Base-by-base conservation (phyloP, 2,113 vertebrate species). In the Neodon shergylaensis region DNA sequence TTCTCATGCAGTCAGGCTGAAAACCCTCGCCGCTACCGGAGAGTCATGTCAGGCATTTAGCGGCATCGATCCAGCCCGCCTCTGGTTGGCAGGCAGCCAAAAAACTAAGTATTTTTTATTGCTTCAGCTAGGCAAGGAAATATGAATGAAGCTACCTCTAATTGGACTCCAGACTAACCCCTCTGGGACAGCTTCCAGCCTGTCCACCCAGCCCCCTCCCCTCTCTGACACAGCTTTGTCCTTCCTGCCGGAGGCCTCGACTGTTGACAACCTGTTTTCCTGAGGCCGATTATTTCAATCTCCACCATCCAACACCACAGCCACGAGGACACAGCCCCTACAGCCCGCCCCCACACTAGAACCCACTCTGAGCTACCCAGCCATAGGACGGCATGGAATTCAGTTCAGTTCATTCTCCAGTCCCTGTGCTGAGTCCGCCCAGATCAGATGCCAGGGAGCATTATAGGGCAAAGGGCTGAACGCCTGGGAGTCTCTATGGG, bases 1-100 rank as follows among this genome's bases (percentile, higher is more conserved):
- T 99, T 99, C 96, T 95, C 98, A 97, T 98, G 98, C 99, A 99
- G 98, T 98, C 98, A 98, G 98, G 98, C 99, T 98, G 98, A 98
- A 99, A 98, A 97, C 97, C 98, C 97, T 97, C 36, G 31, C 98
- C 92, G 98, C 98, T 98, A 96, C 98, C 97, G 73, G 96, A 97
- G 98, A 98, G 97, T 98, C 98, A 95, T 98, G 98, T 98, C 98
- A 97, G 97, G 98, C 98, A 97, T 98, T 98, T 98, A 97, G 98
- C 98, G 98, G 97, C 98, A 98, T 98, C 97, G 98, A 98, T 98
- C 98, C 98, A 97, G 98, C 96, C 98, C 97, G 97, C 97, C 96
- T 96, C 95, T 97, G 83, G 85, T 95, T 97, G 98, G 98, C 98
- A 95, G 49, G 47, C 94, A 0, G 98, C 98, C 98, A 98, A 96